phyloP scores from a whole-genome alignment of 2,113 vertebrate genomes.

The Phoenicopterus ruber region DNA sequence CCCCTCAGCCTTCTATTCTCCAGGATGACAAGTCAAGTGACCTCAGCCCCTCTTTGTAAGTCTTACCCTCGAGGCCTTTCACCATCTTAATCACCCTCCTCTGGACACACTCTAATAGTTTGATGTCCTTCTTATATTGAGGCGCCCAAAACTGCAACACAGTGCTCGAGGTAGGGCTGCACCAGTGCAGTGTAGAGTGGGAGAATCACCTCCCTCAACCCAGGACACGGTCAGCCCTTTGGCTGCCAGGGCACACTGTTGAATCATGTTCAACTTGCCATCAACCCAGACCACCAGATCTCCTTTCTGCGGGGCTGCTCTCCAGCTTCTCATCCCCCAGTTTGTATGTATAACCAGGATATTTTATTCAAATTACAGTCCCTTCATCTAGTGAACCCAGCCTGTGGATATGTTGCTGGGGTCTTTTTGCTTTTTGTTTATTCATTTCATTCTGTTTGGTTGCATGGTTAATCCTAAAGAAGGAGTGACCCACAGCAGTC shows the following conservation, averaged over 20 bases:
- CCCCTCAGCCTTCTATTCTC: neutral
- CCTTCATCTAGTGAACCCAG: neutral
- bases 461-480: neutral
- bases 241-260: neutral
- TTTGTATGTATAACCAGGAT: neutral
- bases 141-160: neutral
- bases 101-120: neutral
- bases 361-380: neutral
- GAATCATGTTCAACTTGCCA: neutral
- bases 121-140: neutral
- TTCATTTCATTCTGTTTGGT: neutral
- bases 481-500: neutral
- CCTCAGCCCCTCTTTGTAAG: neutral
- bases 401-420: neutral
- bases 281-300: neutral
- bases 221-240: neutral
- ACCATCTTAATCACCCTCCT: neutral
- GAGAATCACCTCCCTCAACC: neutral
- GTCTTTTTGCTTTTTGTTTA: neutral
- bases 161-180: accelerated
- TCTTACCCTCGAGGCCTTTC: neutral
- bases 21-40: neutral
- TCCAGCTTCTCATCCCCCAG: neutral
- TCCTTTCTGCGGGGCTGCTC: neutral
- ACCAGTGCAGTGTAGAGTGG: neutral